Percentiles rank a stretch among this genome's conserved stretches.
phyloP scores from a whole-genome alignment of 2,797 vertebrate genomes.

The Syngnathus rostellatus region DNA sequence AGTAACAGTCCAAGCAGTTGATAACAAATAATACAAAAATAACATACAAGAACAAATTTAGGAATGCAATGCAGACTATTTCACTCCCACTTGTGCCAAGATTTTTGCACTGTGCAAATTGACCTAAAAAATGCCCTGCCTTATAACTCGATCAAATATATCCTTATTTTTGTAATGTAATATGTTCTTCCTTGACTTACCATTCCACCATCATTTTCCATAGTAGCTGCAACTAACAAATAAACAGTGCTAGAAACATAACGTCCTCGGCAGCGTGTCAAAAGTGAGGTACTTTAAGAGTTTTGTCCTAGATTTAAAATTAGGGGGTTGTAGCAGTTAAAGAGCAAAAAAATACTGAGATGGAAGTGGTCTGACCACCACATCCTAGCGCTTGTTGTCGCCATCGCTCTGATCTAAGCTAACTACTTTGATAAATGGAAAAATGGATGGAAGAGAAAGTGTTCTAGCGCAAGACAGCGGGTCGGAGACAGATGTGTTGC shows the following conservation, averaged over 20 bases:
- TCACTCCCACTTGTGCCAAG: neutral
- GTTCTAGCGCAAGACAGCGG: neutral
- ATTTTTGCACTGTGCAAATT: neutral
- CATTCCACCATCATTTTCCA: neutral
- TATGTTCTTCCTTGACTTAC: neutral
- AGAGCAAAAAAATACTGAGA: constrained; percentile 39
- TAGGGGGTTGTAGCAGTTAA: constrained; percentile 14
- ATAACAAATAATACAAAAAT: neutral
- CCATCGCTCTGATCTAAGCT: constrained; percentile 34
- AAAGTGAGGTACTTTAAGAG: neutral
- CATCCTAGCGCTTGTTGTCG: constrained; percentile 40
- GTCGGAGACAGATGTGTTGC: constrained; percentile 34
- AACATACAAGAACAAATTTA: neutral
- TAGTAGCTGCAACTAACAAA: neutral
- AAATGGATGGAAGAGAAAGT: constrained; percentile 32
- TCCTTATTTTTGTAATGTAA: too few relatives aligned
- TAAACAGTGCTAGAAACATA: neutral
- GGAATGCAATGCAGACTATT: neutral
- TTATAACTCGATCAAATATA: neutral
- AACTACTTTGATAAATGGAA: constrained; percentile 21
- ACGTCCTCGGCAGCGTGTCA: neutral
- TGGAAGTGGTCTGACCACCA: constrained; percentile 56
- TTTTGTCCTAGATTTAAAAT: neutral
- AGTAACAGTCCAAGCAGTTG: constrained; percentile 34
- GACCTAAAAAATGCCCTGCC: neutral